These are phyloP conservation scores for Ardeotis arabs DNA, from an alignment of 2,113 vertebrate species.

Conservation along the genomic window DNA sequence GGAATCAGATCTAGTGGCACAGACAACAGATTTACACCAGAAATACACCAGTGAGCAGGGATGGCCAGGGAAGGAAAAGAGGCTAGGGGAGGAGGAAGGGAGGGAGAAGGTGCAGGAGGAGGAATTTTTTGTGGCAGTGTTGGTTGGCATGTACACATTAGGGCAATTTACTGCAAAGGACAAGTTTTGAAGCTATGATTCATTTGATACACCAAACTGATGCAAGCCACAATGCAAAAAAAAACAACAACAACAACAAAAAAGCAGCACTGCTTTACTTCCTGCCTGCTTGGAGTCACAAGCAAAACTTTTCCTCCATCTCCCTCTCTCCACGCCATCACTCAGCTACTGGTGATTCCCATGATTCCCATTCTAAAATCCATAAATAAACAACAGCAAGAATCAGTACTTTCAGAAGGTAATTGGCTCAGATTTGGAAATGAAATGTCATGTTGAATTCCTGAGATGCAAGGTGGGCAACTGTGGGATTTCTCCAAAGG, in stretches of 20 bases:
- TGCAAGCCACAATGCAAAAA: background rate
- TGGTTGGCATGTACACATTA: background rate
- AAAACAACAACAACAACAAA: too few relatives aligned
- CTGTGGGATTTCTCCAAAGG: background rate
- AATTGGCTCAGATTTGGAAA: background rate
- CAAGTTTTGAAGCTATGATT: background rate
- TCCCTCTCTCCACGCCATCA: background rate
- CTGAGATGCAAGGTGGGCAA: rapidly evolving
- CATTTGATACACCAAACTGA: background rate
- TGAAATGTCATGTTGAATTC: background rate
- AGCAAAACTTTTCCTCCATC: background rate
- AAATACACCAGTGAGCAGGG: background rate
- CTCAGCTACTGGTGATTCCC: rapidly evolving
- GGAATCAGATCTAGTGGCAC: background rate
- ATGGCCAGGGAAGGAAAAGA: background rate
- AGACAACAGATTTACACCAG: background rate
- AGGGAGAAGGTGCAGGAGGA: background rate
- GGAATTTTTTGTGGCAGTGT: background rate
- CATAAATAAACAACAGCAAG: background rate
- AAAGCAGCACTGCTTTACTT: background rate
- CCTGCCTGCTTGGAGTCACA: background rate
- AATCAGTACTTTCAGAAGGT: background rate
- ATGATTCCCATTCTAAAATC: background rate
- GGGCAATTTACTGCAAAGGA: background rate
- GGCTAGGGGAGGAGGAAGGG: background rate